Conservation (phyloP, 2,113 vertebrate genomes). For the Chloroceryle aenea region DNA sequence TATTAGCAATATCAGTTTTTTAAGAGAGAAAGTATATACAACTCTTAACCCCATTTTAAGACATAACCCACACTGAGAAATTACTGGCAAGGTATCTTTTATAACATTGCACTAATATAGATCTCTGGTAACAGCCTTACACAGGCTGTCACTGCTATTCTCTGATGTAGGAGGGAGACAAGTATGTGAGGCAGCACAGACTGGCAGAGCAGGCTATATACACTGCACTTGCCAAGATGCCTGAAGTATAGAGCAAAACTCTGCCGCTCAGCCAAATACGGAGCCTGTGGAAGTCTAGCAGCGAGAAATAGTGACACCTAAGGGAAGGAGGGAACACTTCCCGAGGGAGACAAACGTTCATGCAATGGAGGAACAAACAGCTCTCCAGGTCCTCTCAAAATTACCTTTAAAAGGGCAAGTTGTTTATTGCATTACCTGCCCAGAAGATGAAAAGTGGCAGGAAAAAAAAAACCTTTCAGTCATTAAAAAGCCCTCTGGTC, state of each 20-base stretch:
- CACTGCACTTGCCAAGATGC: conserved; percentile 37
- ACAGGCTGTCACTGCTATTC: conserved; percentile 55
- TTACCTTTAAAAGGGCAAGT: not conserved
- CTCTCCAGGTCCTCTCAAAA: not conserved
- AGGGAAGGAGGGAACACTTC: conserved; percentile 29
- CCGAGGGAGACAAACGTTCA: not conserved
- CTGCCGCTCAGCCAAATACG: not conserved
- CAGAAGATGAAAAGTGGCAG: not conserved
- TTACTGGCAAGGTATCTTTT: conserved; percentile 42
- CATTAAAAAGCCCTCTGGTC: not conserved
- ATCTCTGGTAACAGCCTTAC: conserved; percentile 35
- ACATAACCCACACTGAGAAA: conserved; percentile 3
- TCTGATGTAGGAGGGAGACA: conserved; percentile 58
- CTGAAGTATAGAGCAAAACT: conserved; percentile 17
- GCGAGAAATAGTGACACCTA: conserved; percentile 56
- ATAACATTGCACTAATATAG: conserved; percentile 33
- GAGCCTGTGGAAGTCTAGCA: not conserved
- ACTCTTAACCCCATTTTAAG: conserved; percentile 21
- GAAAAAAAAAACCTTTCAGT: not conserved
- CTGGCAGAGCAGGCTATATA: conserved; percentile 54
- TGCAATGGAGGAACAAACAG: not conserved
- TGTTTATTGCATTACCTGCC: not conserved
- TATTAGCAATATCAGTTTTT: not conserved
- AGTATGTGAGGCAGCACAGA: conserved; percentile 60
- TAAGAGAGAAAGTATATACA: not conserved